phyloP scores from a whole-genome alignment of 2,888 invertebrate genomes.

The Andrena chrysosceles region DNA sequence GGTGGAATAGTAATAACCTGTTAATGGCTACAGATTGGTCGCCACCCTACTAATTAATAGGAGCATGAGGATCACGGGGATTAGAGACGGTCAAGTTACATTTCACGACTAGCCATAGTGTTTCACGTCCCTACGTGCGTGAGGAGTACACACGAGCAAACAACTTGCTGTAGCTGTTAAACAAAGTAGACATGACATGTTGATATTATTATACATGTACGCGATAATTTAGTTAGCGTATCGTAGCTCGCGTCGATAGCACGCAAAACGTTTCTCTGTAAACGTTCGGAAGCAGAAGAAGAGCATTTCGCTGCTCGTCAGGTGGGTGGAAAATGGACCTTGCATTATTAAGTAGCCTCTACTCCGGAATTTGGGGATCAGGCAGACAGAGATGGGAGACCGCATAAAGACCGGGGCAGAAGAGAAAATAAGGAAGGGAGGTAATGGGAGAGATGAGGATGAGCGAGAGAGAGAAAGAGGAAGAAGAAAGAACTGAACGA shows the following conservation, averaged over 20 bases:
- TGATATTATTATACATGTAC: neutral
- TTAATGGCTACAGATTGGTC: slow-evolving; percentile 76
- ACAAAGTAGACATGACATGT: neutral
- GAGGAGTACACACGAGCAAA: neutral
- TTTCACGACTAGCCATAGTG: neutral
- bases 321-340: slow-evolving; percentile 71
- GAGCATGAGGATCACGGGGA: slow-evolving; percentile 66
- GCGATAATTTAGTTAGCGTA: neutral
- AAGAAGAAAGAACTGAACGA: slow-evolving; percentile 28
- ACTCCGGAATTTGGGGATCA: slow-evolving; percentile 73
- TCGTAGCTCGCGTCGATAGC: neutral
- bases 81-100: slow-evolving; percentile 59
- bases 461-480: slow-evolving; percentile 8
- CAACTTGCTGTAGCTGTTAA: neutral
- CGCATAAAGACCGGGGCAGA: slow-evolving; percentile 15
- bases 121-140: neutral
- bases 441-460: slow-evolving; percentile 10
- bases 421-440: slow-evolving; percentile 31
- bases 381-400: slow-evolving; percentile 56
- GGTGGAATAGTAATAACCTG: slow-evolving; percentile 75
- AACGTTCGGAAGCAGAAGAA: slow-evolving; percentile 31
- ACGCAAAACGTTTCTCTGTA: neutral
- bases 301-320: slow-evolving; percentile 57
- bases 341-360: slow-evolving; percentile 72
- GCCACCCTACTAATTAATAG: slow-evolving; percentile 74